Base-by-base conservation (phyloP, 2,888 invertebrate species). In the Zonitis immaculata region DNA sequence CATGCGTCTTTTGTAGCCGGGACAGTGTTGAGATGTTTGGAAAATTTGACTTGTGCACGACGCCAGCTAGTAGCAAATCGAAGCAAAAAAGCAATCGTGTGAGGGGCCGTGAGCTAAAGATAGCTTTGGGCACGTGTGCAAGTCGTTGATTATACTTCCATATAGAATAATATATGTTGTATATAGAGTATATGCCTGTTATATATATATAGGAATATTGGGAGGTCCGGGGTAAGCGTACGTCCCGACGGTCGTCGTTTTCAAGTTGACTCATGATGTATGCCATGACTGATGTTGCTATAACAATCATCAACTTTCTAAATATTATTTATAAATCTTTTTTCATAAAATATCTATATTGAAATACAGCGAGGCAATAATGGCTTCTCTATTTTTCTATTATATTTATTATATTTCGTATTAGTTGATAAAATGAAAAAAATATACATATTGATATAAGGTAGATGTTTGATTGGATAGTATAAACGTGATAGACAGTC, bases 51-150 rank as follows among this genome's bases (percentile, higher is more conserved):
- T 55, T 55, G 48, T 55, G 55, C 55, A 55, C 49, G 55, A 55
- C 51, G 55, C 55, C 55, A 55, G 35, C 44, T 44, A 51, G 48
- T 56, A 56, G 56, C 56, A 56, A 56, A 56, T 56, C 52, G 47
- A 52, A 52, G 66, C 66, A 66, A 70, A 68, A 68, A 68, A 66
- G 64, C 66, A 60, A 70, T 65, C 39, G 47, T 56, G 70, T 66
- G 64, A 73, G 73, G 73, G 74, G 74, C 72, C 72, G 66, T 65
- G 72, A 68, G 70, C 75, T 76, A 76, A 73, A 74, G 73, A 73
- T 76, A 76, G 74, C 68, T 64, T 69, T 71, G 67, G 75, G 75
- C 75, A 76, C 76, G 76, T 76, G 76, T 69, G 70, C 69, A 69
- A 58, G 57, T 52, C 52, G 53, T 48, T 54, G 57, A 58, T n/a